Percentiles rank a stretch among this genome's conserved stretches.
These are phyloP conservation scores for Eurypyga helias DNA, from an alignment of 2,113 vertebrate species.

Conservation along the genomic window DNA sequence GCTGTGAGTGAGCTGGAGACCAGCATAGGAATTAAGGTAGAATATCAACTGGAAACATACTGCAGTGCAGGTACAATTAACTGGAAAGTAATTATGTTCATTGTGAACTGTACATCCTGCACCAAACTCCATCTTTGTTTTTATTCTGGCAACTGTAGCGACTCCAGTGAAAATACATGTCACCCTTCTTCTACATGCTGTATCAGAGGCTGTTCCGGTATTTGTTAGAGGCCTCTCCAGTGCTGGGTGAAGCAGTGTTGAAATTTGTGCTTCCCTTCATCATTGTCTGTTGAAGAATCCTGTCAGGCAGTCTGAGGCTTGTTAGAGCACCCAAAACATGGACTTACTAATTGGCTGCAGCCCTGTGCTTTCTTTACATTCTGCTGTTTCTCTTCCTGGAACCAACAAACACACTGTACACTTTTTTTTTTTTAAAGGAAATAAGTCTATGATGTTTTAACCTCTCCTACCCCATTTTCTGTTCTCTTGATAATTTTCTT, in stretches of 20 bases:
- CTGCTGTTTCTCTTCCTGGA: slow-evolving; percentile 33
- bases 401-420: not conserved
- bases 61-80: not conserved
- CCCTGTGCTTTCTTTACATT: not conserved
- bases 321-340: not conserved
- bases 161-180: not conserved
- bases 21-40: not conserved
- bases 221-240: not conserved
- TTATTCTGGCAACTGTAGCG: not conserved
- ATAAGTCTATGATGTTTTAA: slow-evolving; percentile 42
- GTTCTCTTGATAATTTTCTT: slow-evolving; percentile 34
- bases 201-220: not conserved
- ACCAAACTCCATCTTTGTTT: not conserved
- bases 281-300: not conserved
- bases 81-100: not conserved
- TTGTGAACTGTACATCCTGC: not conserved
- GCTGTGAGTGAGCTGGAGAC: not conserved
- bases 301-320: not conserved
- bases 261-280: not conserved
- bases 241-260: not conserved
- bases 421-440: slow-evolving; percentile 1
- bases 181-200: no score
- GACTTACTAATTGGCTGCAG: not conserved
- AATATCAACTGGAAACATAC: not conserved
- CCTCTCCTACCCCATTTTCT: not conserved